These are phyloP conservation scores for Drosophila macrospina DNA, from an alignment of 2,888 invertebrate genomes.

Conservation along the genomic window DNA sequence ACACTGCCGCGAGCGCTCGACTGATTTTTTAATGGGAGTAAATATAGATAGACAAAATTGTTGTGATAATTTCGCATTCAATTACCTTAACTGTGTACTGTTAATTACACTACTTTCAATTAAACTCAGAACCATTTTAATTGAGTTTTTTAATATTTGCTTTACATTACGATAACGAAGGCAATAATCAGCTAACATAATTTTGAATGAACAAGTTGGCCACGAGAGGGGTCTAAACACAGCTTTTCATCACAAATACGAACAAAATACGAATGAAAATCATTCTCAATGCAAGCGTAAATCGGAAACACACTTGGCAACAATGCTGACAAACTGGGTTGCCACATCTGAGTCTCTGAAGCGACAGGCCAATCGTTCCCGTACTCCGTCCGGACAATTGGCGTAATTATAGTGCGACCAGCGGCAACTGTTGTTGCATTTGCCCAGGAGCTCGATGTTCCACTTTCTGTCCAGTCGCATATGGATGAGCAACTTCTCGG, in stretches of 20 bases:
- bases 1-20: too few species aligned
- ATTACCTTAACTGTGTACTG: too few species aligned
- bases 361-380: conserved; percentile 44
- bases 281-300: neutral
- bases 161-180: neutral
- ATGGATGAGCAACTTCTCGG: conserved; percentile 35
- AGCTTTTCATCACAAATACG: neutral
- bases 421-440: conserved; percentile 37
- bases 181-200: neutral
- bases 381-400: conserved; percentile 31
- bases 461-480: conserved; percentile 40
- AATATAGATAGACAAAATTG: too few species aligned
- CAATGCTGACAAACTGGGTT: conserved; percentile 31
- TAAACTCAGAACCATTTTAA: neutral
- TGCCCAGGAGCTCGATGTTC: conserved; percentile 32
- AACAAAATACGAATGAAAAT: conserved; percentile 3
- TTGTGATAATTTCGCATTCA: too few species aligned
- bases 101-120: too few species aligned
- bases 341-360: conserved; percentile 42
- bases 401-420: conserved; percentile 53
- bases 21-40: too few species aligned
- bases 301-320: conserved; percentile 16
- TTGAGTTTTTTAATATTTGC: neutral
- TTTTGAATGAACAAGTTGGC: neutral
- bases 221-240: neutral